Percentiles rank a stretch among this genome's conserved stretches.
Conservation (phyloP, 2,113 vertebrate genomes). For the Sylvia atricapilla region DNA sequence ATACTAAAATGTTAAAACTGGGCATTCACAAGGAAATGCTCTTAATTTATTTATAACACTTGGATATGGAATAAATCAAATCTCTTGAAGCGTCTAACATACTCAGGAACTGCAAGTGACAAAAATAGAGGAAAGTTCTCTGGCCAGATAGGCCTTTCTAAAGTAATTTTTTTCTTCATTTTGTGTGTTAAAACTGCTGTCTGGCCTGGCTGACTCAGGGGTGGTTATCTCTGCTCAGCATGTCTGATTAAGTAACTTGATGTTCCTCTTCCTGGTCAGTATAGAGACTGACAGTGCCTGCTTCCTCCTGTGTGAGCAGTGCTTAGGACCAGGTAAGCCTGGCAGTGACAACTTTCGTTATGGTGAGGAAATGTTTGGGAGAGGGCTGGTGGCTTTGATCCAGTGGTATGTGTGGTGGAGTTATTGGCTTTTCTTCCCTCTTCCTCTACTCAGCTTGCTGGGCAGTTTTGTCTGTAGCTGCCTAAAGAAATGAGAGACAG, state of each 20-base stretch:
- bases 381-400: background rate
- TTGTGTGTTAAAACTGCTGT: background rate
- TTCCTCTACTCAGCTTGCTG: background rate
- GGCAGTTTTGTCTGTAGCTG: background rate
- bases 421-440: background rate
- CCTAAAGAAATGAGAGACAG: background rate
- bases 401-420: background rate
- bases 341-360: background rate
- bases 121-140: background rate
- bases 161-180: background rate
- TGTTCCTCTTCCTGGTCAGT: background rate
- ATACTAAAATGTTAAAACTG: background rate
- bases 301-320: background rate
- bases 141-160: background rate
- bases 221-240: background rate
- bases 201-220: background rate
- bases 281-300: background rate
- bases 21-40: background rate
- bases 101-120: background rate
- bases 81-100: background rate
- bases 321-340: background rate
- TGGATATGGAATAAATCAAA: background rate
- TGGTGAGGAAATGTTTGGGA: background rate
- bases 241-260: background rate
- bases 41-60: background rate